phyloP scores from a whole-genome alignment of 2,113 vertebrate genomes.

The Caloenas nicobarica region DNA sequence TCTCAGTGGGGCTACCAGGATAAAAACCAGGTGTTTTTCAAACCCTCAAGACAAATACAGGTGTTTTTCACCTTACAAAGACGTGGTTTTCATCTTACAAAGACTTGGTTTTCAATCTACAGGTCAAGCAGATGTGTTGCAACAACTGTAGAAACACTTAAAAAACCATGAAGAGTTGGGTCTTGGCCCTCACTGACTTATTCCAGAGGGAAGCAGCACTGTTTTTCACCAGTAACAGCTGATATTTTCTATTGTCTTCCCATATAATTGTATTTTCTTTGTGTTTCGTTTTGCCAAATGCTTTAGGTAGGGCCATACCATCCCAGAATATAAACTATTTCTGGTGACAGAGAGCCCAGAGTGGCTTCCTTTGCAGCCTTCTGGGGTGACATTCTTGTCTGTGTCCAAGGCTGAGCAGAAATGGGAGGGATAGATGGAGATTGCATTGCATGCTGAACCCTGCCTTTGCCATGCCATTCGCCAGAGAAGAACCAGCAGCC shows the following conservation, averaged over 20 bases:
- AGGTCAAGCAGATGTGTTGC: background rate
- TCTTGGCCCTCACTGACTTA: background rate
- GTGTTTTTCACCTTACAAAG: background rate
- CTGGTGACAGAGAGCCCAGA: background rate
- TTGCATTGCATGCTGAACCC: background rate
- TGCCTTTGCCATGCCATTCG: background rate
- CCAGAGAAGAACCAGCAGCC: background rate
- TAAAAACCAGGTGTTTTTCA: background rate
- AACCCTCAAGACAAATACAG: background rate
- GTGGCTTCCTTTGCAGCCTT: background rate
- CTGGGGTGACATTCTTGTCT: background rate
- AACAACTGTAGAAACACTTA: background rate
- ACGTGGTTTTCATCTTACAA: background rate
- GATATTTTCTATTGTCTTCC: background rate
- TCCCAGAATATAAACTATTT: background rate
- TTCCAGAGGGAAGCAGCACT: background rate
- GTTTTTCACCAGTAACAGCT: background rate
- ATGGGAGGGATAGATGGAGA: background rate
- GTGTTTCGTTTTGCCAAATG: background rate
- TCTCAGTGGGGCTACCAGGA: background rate
- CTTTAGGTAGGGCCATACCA: background rate
- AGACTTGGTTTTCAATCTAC: background rate
- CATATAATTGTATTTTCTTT: background rate
- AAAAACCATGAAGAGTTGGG: rapidly evolving
- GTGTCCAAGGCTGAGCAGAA: background rate